These are phyloP conservation scores for Urocyon cinereoargenteus DNA, from an alignment of 2,797 vertebrate genomes.

Conservation along the genomic window DNA sequence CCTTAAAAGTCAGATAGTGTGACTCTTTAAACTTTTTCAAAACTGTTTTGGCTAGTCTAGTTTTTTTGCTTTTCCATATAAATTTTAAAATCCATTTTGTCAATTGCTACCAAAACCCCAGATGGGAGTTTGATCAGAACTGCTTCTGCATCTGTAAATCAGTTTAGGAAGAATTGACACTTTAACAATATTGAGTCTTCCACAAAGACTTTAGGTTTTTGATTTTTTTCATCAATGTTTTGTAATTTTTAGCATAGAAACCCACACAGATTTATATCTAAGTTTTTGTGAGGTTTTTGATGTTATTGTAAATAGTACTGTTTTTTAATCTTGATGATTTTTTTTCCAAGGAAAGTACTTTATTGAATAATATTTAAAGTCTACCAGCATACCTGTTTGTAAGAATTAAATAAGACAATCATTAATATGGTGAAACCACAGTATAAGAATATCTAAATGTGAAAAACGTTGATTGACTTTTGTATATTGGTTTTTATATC, in stretches of 20 bases:
- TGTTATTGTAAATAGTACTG: not conserved
- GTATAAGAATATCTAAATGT: not conserved
- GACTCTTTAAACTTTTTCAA: not conserved
- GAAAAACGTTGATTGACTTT: not conserved
- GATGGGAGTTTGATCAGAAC: not conserved
- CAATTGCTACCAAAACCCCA: not conserved
- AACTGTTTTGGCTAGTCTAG: not conserved
- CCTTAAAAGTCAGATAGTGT: not conserved
- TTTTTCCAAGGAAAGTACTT: not conserved
- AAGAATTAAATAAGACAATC: conserved; percentile 53
- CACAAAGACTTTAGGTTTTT: not conserved
- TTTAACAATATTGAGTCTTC: not conserved
- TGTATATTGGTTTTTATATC: not conserved
- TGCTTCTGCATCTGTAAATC: conserved; percentile 23
- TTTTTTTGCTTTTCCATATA: not conserved
- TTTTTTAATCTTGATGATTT: conserved; percentile 36
- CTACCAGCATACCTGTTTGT: conserved; percentile 12
- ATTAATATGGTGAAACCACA: not conserved
- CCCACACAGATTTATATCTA: not conserved
- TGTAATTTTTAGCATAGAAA: conserved; percentile 3
- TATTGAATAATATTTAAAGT: conserved; percentile 29
- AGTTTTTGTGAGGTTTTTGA: not conserved
- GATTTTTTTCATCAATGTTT: not conserved
- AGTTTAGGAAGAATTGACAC: not conserved
- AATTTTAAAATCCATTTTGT: not conserved